phyloP scores from a whole-genome alignment of 2,113 vertebrate genomes.

The Machaerirhynchus nigripectus region DNA sequence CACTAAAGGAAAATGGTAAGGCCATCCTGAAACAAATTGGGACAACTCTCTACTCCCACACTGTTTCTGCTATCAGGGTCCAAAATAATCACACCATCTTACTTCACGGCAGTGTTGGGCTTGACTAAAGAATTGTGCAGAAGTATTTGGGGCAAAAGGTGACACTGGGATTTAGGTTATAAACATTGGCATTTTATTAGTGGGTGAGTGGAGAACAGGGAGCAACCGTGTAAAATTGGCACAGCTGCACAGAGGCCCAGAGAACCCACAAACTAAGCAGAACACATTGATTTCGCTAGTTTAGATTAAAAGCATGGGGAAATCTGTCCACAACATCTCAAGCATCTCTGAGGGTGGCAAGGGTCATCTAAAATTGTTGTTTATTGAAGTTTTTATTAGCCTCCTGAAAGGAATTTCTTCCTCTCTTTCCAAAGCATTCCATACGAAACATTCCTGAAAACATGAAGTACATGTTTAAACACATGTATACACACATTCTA shows the following conservation, averaged over 20 bases:
- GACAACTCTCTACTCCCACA: neutral
- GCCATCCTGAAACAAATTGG: neutral
- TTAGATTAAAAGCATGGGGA: neutral
- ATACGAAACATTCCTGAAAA: neutral
- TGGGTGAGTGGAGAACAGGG: neutral
- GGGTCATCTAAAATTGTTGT: neutral
- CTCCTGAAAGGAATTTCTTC: neutral
- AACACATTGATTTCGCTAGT: neutral
- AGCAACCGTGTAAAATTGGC: neutral
- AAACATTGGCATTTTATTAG: neutral
- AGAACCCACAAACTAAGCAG: neutral
- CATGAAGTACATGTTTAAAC: neutral
- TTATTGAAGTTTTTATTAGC: neutral
- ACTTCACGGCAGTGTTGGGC: neutral
- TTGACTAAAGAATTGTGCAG: neutral
- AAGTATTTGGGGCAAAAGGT: neutral
- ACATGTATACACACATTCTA: neutral
- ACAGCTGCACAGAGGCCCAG: neutral
- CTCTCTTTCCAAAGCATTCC: neutral
- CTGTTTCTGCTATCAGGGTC: neutral
- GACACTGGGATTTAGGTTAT: neutral
- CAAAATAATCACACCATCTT: neutral
- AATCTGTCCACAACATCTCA: neutral
- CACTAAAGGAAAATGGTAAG: neutral
- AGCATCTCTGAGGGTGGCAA: neutral